Evolutionary conservation across 2,797 vertebrate species (phyloP).

Genomic region (Pseudotriccus pelzelni): DNA sequence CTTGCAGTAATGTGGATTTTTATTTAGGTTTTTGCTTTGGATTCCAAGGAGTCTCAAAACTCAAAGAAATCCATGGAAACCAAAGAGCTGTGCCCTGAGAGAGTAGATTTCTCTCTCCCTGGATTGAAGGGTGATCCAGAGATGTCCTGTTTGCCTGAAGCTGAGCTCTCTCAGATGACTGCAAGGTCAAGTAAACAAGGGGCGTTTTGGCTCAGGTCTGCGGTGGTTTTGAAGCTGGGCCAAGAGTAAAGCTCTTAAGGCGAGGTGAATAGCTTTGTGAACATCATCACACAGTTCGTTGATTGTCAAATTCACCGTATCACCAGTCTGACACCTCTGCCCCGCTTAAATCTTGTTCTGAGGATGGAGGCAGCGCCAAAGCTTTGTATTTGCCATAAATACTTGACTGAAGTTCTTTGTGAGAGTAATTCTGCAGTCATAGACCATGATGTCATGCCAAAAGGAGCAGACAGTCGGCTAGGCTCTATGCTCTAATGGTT

Average conservation of each 20-base stretch:
- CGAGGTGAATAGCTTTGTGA: slow-evolving; percentile 14
- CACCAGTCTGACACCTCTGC: slow-evolving; percentile 8
- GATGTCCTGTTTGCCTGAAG: not conserved
- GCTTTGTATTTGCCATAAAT: slow-evolving; percentile 43
- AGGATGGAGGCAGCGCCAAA: not conserved
- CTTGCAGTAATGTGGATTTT: not conserved
- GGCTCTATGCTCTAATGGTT: slow-evolving; percentile 8
- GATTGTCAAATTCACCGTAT: slow-evolving; percentile 38
- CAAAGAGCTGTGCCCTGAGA: not conserved
- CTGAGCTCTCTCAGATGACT: not conserved
- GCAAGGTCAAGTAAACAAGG: not conserved
- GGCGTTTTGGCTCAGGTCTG: not conserved
- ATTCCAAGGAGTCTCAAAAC: not conserved
- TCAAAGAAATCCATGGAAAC: not conserved
- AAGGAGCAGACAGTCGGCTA: slow-evolving; percentile 28
- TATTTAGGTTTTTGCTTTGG: not conserved
- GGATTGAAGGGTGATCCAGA: not conserved
- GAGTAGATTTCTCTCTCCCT: not conserved
- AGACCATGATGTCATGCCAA: slow-evolving; percentile 51
- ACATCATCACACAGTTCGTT: slow-evolving; percentile 33
- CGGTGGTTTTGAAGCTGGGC: not conserved
- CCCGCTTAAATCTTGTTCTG: not conserved
- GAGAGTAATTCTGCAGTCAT: slow-evolving; percentile 23
- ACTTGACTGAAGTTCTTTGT: slow-evolving; percentile 2
- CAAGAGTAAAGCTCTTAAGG: not conserved